Conservation (phyloP, 30 jellyfish, hydroid and myxozoan species). For the Haliclystus octoradiatus region DNA sequence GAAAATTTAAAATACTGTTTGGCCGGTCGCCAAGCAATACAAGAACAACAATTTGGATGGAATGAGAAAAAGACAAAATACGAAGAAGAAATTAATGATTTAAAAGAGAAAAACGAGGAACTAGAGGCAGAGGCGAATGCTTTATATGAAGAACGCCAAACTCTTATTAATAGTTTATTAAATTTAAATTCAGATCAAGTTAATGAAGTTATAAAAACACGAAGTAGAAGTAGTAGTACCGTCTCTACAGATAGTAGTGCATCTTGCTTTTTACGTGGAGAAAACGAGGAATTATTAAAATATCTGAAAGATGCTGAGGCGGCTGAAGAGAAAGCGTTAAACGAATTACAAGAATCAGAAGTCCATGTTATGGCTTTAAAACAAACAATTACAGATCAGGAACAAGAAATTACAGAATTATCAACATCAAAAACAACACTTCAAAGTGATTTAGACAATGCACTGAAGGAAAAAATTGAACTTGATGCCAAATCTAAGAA, state of each 20-base stretch:
- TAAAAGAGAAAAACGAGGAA: slow-evolving; percentile 29
- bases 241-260: slow-evolving; percentile 56
- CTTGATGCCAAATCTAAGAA: background rate
- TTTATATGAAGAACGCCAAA: slow-evolving; percentile 67
- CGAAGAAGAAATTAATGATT: slow-evolving; percentile 40
- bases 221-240: slow-evolving; percentile 65
- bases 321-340: slow-evolving; percentile 28
- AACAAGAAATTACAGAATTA: background rate
- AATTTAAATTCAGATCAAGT: slow-evolving; percentile 76
- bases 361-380: background rate
- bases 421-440: background rate
- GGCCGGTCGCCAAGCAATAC: slow-evolving; percentile 70
- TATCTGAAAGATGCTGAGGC: slow-evolving; percentile 55
- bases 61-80: slow-evolving; percentile 37
- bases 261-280: slow-evolving; percentile 39
- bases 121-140: slow-evolving; percentile 50
- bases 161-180: slow-evolving; percentile 62
- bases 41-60: slow-evolving; percentile 25
- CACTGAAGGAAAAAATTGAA: slow-evolving; percentile 10
- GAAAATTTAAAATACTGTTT: slow-evolving; percentile 64
- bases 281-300: slow-evolving; percentile 34
- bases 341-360: background rate
- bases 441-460: background rate
- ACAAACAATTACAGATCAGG: background rate
- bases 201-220: slow-evolving; percentile 66